phyloP scores from a whole-genome alignment of 2,113 vertebrate species.

The Trichomycterus rosablanca region DNA sequence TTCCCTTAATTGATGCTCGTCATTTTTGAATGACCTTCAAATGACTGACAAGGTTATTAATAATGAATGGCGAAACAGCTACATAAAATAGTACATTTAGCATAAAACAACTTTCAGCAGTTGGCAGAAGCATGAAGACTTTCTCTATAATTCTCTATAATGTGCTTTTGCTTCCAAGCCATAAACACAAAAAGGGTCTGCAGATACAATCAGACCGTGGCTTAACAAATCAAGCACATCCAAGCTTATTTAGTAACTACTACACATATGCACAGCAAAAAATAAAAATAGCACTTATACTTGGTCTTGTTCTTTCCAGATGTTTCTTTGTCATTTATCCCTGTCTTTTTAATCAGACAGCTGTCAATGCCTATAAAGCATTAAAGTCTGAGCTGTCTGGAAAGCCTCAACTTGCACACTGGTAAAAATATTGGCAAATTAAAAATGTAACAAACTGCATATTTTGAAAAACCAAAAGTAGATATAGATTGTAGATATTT shows the following conservation, averaged over 20 bases:
- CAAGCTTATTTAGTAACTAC: conserved; percentile 6
- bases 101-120: too few relatives aligned
- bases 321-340: conserved; percentile 27
- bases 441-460: too few relatives aligned
- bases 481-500: too few relatives aligned
- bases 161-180: background rate
- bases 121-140: too few relatives aligned
- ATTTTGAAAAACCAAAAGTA: too few relatives aligned
- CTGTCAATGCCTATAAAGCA: conserved; percentile 8
- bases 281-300: conserved; percentile 15
- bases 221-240: background rate
- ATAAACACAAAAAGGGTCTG: background rate
- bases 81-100: too few relatives aligned
- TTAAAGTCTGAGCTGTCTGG: conserved; percentile 3
- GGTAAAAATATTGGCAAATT: conserved; percentile 9
- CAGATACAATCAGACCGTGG: too few relatives aligned
- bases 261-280: conserved; percentile 3
- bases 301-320: conserved; percentile 27
- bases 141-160: too few relatives aligned
- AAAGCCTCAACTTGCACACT: background rate
- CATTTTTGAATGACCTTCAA: background rate
- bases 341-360: conserved; percentile 35
- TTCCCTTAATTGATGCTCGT: too few relatives aligned
- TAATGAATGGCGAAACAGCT: background rate
- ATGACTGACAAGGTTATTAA: background rate